Percentiles rank a stretch among this genome's conserved stretches.
phyloP scores from a whole-genome alignment of 1,140 invertebrate species.

The Drosophila elegans region DNA sequence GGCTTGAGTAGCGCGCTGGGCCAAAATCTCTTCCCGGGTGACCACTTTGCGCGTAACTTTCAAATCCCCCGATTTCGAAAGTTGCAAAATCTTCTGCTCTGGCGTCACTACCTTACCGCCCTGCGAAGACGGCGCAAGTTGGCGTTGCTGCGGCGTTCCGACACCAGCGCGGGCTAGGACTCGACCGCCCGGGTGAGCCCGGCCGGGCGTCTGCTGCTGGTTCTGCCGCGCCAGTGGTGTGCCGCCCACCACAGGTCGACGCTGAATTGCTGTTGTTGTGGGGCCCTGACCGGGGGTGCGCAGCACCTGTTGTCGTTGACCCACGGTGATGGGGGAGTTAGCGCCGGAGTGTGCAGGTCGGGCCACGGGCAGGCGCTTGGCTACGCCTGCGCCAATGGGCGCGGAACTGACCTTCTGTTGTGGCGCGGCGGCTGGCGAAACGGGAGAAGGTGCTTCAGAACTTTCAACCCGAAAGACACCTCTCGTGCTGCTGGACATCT shows the following conservation, averaged over 20 bases:
- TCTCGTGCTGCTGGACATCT: slow-evolving; percentile 54
- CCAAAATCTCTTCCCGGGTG: slow-evolving; percentile 68
- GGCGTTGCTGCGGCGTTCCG: slow-evolving; percentile 41
- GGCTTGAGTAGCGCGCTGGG: slow-evolving; percentile 55
- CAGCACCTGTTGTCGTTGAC: slow-evolving; percentile 59
- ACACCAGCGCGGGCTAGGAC: slow-evolving; percentile 39
- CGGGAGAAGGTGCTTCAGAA: slow-evolving; percentile 16
- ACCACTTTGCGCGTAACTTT: slow-evolving; percentile 84
- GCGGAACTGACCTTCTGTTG: slow-evolving; percentile 32
- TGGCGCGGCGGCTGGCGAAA: slow-evolving; percentile 19
- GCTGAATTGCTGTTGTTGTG: slow-evolving; percentile 23
- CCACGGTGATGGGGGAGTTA: slow-evolving; percentile 59
- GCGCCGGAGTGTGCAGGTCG: slow-evolving; percentile 32
- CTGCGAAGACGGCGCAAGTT: slow-evolving; percentile 2
- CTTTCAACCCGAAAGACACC: slow-evolving; percentile 73
- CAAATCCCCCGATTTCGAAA: slow-evolving; percentile 81
- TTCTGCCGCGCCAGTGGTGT: slow-evolving; percentile 29
- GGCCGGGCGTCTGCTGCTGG: slow-evolving; percentile 18
- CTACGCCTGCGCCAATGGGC: neutral
- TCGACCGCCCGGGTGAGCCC: slow-evolving; percentile 24
- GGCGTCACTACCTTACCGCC: slow-evolving; percentile 68
- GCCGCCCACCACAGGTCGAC: slow-evolving; percentile 31
- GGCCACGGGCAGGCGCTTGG: slow-evolving; percentile 44
- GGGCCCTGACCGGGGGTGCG: slow-evolving; percentile 51
- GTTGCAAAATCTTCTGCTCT: slow-evolving; percentile 80